These are phyloP conservation scores for Lasioglossum lativentre DNA, from an alignment of 2,888 invertebrate species.

Conservation along the genomic window DNA sequence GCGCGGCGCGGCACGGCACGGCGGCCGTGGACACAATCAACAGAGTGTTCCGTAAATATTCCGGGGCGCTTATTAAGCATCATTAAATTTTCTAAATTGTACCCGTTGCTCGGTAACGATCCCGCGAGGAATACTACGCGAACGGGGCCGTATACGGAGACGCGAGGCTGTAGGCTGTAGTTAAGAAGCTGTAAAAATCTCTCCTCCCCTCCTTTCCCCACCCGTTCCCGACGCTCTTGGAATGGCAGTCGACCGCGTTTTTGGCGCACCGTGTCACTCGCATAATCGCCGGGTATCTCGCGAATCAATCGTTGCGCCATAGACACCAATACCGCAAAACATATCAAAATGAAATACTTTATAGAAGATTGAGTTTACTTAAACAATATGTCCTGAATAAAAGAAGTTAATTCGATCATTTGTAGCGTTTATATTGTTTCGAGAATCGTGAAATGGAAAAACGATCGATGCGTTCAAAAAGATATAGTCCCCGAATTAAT, in stretches of 20 bases:
- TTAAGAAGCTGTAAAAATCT: slow-evolving; percentile 45
- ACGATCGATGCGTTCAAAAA: too few species aligned
- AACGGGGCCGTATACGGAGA: slow-evolving; percentile 36
- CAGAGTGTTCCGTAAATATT: slow-evolving; percentile 45
- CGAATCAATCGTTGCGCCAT: not conserved
- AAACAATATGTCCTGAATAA: too few species aligned
- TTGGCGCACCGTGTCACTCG: slow-evolving; percentile 21
- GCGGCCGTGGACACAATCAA: slow-evolving; percentile 28
- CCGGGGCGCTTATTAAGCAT: slow-evolving; percentile 53
- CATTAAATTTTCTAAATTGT: slow-evolving; percentile 60
- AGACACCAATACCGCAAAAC: too few species aligned
- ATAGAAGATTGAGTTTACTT: too few species aligned
- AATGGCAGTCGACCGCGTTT: slow-evolving; percentile 16
- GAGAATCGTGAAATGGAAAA: too few species aligned
- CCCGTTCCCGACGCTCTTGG: not conserved
- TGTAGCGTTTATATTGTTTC: too few species aligned
- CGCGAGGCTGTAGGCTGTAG: slow-evolving; percentile 11
- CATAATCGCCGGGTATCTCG: not conserved
- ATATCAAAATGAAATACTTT: too few species aligned
- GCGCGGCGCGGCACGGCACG: too few species aligned
- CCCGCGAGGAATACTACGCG: slow-evolving; percentile 34
- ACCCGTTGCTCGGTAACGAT: slow-evolving; percentile 47
- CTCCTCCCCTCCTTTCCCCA: not conserved
- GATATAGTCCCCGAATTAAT: too few species aligned
- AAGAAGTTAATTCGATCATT: too few species aligned